Conservation (phyloP, 2,113 vertebrate species). For the Halcyon senegalensis region DNA sequence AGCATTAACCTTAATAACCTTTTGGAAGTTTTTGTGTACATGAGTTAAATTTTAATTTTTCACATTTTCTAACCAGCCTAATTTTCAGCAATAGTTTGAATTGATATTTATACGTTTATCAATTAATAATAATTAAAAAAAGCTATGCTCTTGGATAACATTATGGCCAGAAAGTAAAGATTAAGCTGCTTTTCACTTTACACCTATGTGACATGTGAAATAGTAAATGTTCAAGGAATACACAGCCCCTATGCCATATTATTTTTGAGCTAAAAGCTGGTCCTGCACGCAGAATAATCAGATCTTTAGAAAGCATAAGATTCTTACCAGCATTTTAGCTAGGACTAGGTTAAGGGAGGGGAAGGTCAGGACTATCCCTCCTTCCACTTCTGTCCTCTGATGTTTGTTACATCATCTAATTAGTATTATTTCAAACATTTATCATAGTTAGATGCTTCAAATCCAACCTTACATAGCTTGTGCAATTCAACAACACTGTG, state of each 20-base stretch:
- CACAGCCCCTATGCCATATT: too few relatives aligned
- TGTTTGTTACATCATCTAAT: not conserved
- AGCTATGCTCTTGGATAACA: not conserved
- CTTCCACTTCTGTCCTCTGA: not conserved
- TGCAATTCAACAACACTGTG: not conserved
- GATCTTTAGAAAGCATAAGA: not conserved
- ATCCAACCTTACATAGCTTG: not conserved
- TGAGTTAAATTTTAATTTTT: not conserved
- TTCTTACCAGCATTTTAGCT: not conserved
- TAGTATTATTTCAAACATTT: not conserved
- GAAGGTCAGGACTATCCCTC: not conserved
- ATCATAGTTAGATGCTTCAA: not conserved
- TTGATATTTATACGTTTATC: not conserved
- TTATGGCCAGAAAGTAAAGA: not conserved
- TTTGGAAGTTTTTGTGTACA: rapidly evolving
- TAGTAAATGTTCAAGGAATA: not conserved
- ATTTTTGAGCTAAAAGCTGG: not conserved
- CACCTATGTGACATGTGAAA: not conserved
- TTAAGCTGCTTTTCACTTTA: not conserved
- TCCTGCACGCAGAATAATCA: not conserved
- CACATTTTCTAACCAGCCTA: not conserved
- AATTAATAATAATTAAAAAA: not conserved
- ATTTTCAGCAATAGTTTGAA: not conserved
- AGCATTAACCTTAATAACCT: not conserved
- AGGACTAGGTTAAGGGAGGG: not conserved